Base-by-base conservation (phyloP, 2,113 vertebrate species). In the Rhipidura dahli region DNA sequence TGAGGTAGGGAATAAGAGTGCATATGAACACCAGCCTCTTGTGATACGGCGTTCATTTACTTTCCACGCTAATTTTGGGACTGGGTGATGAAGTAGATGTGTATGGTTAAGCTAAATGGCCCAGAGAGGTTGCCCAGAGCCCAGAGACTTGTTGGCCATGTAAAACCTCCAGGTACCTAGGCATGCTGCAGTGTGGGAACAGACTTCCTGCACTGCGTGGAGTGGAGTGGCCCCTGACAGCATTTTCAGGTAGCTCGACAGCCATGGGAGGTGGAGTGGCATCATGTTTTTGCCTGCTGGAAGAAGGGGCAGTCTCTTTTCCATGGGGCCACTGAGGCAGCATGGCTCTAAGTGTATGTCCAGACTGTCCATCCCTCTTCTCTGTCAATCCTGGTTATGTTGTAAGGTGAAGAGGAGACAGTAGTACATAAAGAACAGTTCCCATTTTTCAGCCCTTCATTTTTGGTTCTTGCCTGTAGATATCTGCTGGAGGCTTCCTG, bases 131-230 rank as follows among this genome's bases (percentile, higher is more conserved):
- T 85, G 13, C 56, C 60, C 35, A 35, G 84, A 90, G 16, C 31
- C 20, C n/a, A 31, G 45, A 61, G 33, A n/a, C 5, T 7, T 15
- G 3, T 2, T 33, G 22, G 47, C 44, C 4, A 0, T 4, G 19
- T 33, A 51, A 90, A 81, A 31, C 37, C 50, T 60, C n/a, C 1
- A 0, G 6, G 35, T 50, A 27, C 2, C 10, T 7, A 9, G 1
- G 2, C 17, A 7, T 4, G 20, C 23, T 39, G 17, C 18, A 20
- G 53, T 23, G n/a, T 37, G 26, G 39, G 53, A 31, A n/a, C 28
- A 42, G 54, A 16, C 5, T 17, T 47, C 54, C 61, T 68, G 30
- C 30, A 0, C 33, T 23, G 7, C 15, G 2, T 42, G 49, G 24
- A 47, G 13, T 16, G 20, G 37, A 66, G 63, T 7, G 49, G 31